A percentile compares a stretch with the other conserved stretches of the same genome.
These are phyloP conservation scores for Thunnus thynnus DNA, from an alignment of 2,113 vertebrate genomes.

Conservation along the genomic window DNA sequence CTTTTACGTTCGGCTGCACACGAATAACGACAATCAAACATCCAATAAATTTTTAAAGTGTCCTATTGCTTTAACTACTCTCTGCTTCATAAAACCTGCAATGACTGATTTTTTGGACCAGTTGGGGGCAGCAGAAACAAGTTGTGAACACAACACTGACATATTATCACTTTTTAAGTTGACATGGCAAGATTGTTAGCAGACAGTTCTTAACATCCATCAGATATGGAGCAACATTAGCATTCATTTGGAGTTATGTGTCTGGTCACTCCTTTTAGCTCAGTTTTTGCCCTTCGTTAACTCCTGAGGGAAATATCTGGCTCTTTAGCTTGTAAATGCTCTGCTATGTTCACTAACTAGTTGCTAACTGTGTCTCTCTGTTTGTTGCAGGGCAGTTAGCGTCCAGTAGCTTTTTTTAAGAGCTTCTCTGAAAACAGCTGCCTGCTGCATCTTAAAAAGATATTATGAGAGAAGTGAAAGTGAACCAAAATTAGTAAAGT, in stretches of 20 bases:
- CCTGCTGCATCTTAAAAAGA: no score
- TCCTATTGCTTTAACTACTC: not conserved
- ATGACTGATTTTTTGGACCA: not conserved
- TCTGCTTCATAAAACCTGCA: not conserved
- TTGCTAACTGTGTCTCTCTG: conserved; percentile 1
- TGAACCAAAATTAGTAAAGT: conserved; percentile 7
- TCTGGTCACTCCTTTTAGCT: not conserved
- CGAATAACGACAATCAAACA: not conserved
- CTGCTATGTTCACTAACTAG: not conserved
- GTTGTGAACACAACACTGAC: not conserved
- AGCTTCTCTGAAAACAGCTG: no score
- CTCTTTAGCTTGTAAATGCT: not conserved
- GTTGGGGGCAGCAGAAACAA: conserved; percentile 1
- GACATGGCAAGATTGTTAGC: not conserved
- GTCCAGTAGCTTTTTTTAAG: not conserved
- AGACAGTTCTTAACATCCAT: not conserved
- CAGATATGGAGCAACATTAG: not conserved
- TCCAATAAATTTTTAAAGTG: not conserved
- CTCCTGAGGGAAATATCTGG: not conserved
- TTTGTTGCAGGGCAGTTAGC: not conserved
- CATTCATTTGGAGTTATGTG: not conserved
- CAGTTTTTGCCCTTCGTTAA: not conserved
- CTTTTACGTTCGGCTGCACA: conserved; percentile 49
- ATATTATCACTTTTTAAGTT: not conserved
- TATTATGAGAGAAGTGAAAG: not conserved